Evolutionary conservation across 2,797 vertebrate species (phyloP).

Genomic region (Mycteria americana): DNA sequence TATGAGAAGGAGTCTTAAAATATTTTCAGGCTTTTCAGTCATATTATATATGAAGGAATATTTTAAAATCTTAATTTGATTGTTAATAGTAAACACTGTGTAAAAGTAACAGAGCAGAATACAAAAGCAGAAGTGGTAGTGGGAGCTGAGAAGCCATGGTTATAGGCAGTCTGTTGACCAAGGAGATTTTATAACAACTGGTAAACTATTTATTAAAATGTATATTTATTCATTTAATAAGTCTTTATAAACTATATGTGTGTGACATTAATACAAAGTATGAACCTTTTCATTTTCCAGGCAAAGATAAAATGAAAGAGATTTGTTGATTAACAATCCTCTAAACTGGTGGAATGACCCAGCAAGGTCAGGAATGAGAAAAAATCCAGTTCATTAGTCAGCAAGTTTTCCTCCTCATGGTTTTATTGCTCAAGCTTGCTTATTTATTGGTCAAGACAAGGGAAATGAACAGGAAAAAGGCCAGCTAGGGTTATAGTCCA

Average conservation of each 20-base stretch:
- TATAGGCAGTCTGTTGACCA: neutral
- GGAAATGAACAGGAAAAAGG: slow-evolving; percentile 11
- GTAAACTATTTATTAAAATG: neutral
- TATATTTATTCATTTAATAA: neutral
- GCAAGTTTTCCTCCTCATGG: slow-evolving; percentile 9
- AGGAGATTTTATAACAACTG: neutral
- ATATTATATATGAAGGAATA: neutral
- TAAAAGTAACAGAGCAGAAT: neutral
- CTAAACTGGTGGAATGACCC: slow-evolving; percentile 12
- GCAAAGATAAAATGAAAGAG: slow-evolving; percentile 30
- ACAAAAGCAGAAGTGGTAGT: neutral
- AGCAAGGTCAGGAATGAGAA: slow-evolving; percentile 42
- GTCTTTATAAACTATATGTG: neutral
- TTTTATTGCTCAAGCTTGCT: slow-evolving; percentile 28
- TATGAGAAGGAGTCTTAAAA: slow-evolving; percentile 8
- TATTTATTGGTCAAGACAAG: slow-evolving; percentile 22
- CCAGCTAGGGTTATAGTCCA: neutral
- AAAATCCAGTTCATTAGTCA: slow-evolving; percentile 44
- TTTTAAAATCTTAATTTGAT: neutral
- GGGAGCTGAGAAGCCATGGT: neutral
- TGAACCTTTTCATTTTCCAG: slow-evolving; percentile 16
- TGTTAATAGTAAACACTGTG: neutral
- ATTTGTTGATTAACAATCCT: slow-evolving; percentile 52
- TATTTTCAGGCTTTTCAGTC: neutral
- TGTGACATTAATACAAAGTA: neutral